Base-by-base conservation (phyloP, 2,797 vertebrate species). In the Eulemur mongoz region DNA sequence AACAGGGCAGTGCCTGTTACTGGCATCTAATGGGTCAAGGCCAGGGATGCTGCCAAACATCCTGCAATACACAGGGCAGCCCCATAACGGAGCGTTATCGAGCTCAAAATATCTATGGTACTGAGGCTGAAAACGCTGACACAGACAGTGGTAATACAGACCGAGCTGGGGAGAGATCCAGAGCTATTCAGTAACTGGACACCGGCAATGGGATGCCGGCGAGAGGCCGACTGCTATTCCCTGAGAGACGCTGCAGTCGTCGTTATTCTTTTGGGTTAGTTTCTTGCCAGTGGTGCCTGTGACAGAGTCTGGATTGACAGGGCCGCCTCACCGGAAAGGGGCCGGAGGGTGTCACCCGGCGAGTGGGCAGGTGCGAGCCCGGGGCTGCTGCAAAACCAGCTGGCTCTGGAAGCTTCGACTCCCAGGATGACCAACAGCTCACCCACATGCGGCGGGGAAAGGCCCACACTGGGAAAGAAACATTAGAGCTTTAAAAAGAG, bases 1-100 rank as follows among this genome's bases (percentile, higher is more conserved):
- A 48, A 4, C 7, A 8, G 20, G 59, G 35, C 0, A 7, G 40
- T 27, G 25, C 43, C 1, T 4, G 18, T 17, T 30, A 5, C 61
- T 13, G 69, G 12, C 48, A 7, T 70, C 69, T 45, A 45, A 15
- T 35, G 38, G 38, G 43, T 12, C 17, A 45, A 88, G 23, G 35
- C 76, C 70, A 43, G 52, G 69, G 50, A 7, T 13, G 8, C 35
- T 25, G 4, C 23, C 15, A n/a, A 70, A 50, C 7, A 3, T 12
- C 20, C 8, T 25, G 7, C 11, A 3, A 5, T 13, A 50, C 12
- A 9, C 20, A 43, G 65, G 45, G 23, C 67, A 45, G 48, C 35
- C 35, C 52, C 32, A 0, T 20, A 12, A 35, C 30, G 52, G 43
- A n/a, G 43, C 27, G 1, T 20, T 3, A 4, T 48, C 43, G 3